Evolutionary conservation across 2,113 vertebrate genomes (phyloP).

Genomic region (Alethe castanea): DNA sequence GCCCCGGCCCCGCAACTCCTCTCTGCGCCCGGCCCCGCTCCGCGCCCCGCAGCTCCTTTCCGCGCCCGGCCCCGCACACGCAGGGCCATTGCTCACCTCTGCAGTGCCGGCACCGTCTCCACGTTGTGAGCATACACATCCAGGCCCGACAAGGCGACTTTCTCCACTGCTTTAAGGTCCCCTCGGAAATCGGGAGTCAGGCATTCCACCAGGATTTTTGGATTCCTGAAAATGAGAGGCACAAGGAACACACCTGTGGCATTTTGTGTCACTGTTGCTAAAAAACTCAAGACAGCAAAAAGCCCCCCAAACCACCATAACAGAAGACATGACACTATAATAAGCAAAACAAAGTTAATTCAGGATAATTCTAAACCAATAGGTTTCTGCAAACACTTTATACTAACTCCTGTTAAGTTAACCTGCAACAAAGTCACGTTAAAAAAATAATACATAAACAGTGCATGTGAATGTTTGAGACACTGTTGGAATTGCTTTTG

Average conservation of each 20-base stretch:
- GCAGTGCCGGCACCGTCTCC: conserved; percentile 91
- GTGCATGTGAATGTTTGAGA: background rate
- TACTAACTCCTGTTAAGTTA: background rate
- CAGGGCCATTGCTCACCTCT: conserved; percentile 73
- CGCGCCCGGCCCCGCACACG: too few species aligned
- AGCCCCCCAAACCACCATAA: rapidly evolving
- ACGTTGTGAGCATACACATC: conserved; percentile 97
- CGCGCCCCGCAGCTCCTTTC: too few species aligned
- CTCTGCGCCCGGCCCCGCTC: too few species aligned
- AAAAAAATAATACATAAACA: background rate
- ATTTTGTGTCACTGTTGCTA: background rate
- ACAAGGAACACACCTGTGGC: background rate
- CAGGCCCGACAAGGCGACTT: conserved; percentile 84
- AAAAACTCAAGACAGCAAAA: background rate
- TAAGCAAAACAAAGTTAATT: background rate
- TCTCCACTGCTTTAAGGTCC: conserved; percentile 85
- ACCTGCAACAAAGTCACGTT: background rate
- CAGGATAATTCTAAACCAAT: background rate
- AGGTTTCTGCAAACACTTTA: background rate
- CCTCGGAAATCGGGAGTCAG: conserved; percentile 96
- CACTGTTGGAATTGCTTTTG: background rate
- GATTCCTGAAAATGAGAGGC: conserved; percentile 72
- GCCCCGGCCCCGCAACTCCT: too few species aligned
- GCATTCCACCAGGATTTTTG: conserved; percentile 90
- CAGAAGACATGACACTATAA: background rate